These are phyloP conservation scores for Pseudotriccus pelzelni DNA, from an alignment of 2,797 vertebrate species.

Conservation along the genomic window DNA sequence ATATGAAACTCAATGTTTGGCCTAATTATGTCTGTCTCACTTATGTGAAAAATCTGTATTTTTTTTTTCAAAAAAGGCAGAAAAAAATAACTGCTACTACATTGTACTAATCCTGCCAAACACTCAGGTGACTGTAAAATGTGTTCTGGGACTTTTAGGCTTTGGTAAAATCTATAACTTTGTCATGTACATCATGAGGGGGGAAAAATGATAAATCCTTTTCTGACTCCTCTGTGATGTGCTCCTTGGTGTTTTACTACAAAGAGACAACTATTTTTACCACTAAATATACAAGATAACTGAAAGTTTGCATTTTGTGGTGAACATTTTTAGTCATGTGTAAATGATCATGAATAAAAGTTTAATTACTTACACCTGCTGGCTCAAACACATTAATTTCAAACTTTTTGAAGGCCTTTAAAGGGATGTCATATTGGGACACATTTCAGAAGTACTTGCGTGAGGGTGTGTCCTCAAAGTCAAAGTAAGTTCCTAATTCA, in stretches of 20 bases:
- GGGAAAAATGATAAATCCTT: not conserved
- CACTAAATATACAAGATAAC: conserved; percentile 12
- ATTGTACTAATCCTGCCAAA: conserved; percentile 19
- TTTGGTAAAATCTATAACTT: not conserved
- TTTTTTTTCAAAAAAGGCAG: not conserved
- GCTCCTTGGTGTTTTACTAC: conserved; percentile 25
- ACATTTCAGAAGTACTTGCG: not conserved
- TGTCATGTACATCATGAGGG: not conserved
- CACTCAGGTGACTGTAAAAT: conserved; percentile 38
- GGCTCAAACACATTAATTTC: not conserved
- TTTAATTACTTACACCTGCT: conserved; percentile 27
- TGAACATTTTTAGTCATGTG: not conserved
- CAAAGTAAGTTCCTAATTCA: not conserved
- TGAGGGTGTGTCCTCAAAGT: not conserved
- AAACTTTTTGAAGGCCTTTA: not conserved
- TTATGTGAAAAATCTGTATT: not conserved
- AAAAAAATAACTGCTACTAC: not conserved
- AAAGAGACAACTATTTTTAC: not conserved
- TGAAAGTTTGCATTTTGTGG: conserved; percentile 14
- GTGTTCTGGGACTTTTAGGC: not conserved
- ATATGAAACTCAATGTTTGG: not conserved
- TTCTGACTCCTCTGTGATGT: not conserved
- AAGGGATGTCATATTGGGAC: not conserved
- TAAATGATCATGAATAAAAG: conserved; percentile 58
- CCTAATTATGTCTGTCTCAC: not conserved